A percentile compares a stretch with the other conserved stretches of the same genome.
These are phyloP conservation scores for Trachelus stipa DNA, from an alignment of 2,888 invertebrate genomes.

Conservation along the genomic window DNA sequence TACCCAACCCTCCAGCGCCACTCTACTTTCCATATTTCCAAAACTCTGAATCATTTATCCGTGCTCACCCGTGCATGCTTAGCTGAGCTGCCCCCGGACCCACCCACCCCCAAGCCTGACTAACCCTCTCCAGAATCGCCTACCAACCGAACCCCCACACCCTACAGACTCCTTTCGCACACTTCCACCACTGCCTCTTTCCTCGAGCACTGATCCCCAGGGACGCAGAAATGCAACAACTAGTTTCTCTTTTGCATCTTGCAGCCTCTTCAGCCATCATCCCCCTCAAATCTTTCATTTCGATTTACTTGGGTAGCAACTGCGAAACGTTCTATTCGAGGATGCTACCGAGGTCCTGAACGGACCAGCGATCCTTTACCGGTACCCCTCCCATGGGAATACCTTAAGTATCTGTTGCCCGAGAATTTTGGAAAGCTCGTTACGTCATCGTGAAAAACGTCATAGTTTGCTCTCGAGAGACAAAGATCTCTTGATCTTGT, in stretches of 20 bases:
- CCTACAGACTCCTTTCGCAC: neutral
- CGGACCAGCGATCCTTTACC: neutral
- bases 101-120: slow-evolving; percentile 20
- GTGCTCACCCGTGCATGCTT: slow-evolving; percentile 55
- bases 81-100: slow-evolving; percentile 27
- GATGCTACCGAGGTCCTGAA: neutral
- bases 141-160: slow-evolving; percentile 17
- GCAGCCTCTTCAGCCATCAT: slow-evolving; percentile 18
- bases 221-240: slow-evolving; percentile 46
- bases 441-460: neutral
- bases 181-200: slow-evolving; percentile 20
- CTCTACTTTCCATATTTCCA: slow-evolving; percentile 59
- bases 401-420: neutral
- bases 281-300: slow-evolving; percentile 29
- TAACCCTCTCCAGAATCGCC: slow-evolving; percentile 15
- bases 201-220: slow-evolving; percentile 28
- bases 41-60: slow-evolving; percentile 62
- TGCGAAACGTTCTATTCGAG: neutral
- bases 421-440: neutral
- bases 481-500: neutral
- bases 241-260: slow-evolving; percentile 41
- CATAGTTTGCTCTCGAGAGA: neutral
- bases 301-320: neutral
- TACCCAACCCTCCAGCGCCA: slow-evolving; percentile 24
- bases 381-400: neutral